Evolutionary conservation across 2,797 vertebrate genomes (phyloP).

Genomic region (Remorina albescens): DNA sequence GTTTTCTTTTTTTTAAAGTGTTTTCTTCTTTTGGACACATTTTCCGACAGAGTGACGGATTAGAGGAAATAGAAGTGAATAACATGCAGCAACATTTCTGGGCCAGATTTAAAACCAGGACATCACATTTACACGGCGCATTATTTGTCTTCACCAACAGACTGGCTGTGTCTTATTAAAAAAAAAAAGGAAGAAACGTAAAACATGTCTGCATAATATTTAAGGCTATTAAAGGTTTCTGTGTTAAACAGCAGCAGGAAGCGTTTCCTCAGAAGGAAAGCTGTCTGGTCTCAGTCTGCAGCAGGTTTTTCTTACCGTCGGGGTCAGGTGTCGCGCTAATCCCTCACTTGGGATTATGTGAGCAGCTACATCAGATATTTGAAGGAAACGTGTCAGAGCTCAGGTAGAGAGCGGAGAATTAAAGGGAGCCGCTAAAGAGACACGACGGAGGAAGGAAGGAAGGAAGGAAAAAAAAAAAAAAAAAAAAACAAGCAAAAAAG

Average conservation of each 20-base stretch:
- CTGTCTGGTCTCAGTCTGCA: slow-evolving; percentile 8
- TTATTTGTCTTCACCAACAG: slow-evolving; percentile 22
- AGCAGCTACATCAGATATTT: slow-evolving; percentile 31
- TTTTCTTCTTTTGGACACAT: slow-evolving; percentile 8
- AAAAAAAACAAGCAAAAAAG: slow-evolving; percentile 52
- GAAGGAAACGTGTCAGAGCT: slow-evolving; percentile 34
- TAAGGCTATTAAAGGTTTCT: not conserved
- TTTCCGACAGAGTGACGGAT: slow-evolving; percentile 17
- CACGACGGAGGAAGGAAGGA: slow-evolving; percentile 1
- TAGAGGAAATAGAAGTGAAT: not conserved
- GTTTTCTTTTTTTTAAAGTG: not conserved
- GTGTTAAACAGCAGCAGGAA: not conserved
- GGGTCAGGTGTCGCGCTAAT: slow-evolving; percentile 57
- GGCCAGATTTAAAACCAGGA: slow-evolving; percentile 39
- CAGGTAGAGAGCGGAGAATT: not conserved
- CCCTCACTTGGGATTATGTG: slow-evolving; percentile 51
- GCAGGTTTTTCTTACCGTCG: not conserved
- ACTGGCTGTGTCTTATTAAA: slow-evolving; percentile 19
- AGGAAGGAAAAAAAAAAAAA: slow-evolving; percentile 14
- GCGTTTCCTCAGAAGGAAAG: not conserved
- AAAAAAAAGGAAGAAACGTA: not conserved
- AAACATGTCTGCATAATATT: slow-evolving; percentile 3
- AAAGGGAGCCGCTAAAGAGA: slow-evolving; percentile 3
- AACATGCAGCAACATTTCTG: slow-evolving; percentile 29
- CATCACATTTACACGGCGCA: slow-evolving; percentile 24